Evolutionary conservation across 30 jellyfish, hydroid and myxozoan genomes (phyloP), one percentile per base, ranked within the genome.

Genomic region (Aurelia sp.): DNA sequence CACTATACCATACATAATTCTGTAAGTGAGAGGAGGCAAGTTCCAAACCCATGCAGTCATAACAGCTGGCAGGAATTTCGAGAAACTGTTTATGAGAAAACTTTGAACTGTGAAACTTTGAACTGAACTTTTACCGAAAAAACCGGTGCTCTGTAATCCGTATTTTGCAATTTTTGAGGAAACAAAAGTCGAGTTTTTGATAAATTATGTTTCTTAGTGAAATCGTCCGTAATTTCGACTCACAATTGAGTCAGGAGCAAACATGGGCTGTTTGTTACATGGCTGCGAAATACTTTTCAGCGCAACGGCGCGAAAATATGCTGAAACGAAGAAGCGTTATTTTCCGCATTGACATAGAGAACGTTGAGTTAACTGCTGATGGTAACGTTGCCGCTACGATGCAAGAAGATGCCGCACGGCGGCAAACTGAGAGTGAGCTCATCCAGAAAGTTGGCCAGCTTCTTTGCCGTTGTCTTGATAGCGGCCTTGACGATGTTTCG

Each of bases 171-270:
- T 10, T 44, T 44, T 44, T 44, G 55, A 44, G 55, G 15, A 44
- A 44, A 44, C 16, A 44, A 44, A 44, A 8, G 7, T 44, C 55
- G 55, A 44, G 15, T 44, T 44, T 44, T 44, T 44, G 15, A 44
- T 6, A 16, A 27, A 86, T 64, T 4, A 94, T 94, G 99, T 94
- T 89, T 53, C 71, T 94, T 12, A 40, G 84, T 22, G 97, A 94
- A 11, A 72, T 94, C 5, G 60, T 94, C 63, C 76, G 80, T 9
- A 59, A 74, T 40, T 94, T 88, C 61, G 99, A 89, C 73, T 52
- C 95, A 47, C 96, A 91, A 60, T 88, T 94, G 72, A 88, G 97
- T 80, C 97, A 94, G 27, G 99, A 94, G 87, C 97, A 94, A 59
- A 75, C 96, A n/a, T 94, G 99, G 99, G 92, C 91, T 2, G 67